Percentiles rank a stretch among this genome's conserved stretches.
phyloP scores from a whole-genome alignment of 1,140 invertebrate genomes.

The Drosophila pruinosa region DNA sequence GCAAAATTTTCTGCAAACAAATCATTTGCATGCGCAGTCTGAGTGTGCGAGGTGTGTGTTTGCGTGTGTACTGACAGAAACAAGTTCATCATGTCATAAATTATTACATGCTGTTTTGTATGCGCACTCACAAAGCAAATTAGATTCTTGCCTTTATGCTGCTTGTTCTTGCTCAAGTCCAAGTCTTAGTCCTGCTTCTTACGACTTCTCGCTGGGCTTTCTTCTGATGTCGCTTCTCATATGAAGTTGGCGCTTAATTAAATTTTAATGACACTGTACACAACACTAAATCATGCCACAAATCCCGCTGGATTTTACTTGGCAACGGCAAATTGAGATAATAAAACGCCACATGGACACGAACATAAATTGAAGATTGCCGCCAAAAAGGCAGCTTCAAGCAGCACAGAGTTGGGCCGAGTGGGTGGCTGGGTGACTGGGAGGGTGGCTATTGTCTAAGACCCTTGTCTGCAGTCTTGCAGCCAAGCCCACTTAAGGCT shows the following conservation, averaged over 20 bases:
- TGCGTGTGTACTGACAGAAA: slow-evolving; percentile 18
- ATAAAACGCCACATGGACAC: slow-evolving; percentile 43
- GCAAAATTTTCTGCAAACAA: slow-evolving; percentile 35
- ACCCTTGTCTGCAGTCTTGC: slow-evolving; percentile 34
- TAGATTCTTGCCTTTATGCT: slow-evolving; percentile 41
- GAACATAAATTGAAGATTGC: slow-evolving; percentile 25
- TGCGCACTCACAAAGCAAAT: slow-evolving; percentile 50
- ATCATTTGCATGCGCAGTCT: slow-evolving; percentile 49
- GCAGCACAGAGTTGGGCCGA: neutral
- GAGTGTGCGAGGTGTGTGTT: neutral
- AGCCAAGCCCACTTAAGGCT: slow-evolving; percentile 68
- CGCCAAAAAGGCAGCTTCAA: slow-evolving; percentile 22
- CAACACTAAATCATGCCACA: slow-evolving; percentile 70
- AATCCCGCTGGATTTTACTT: slow-evolving; percentile 60
- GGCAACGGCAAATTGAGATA: slow-evolving; percentile 53
- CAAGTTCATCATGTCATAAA: slow-evolving; percentile 68
- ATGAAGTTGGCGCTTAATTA: slow-evolving; percentile 62
- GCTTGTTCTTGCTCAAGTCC: slow-evolving; percentile 1
- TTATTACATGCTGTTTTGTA: slow-evolving; percentile 55
- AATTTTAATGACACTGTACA: slow-evolving; percentile 68
- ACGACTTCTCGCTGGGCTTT: neutral
- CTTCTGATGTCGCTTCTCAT: slow-evolving; percentile 1
- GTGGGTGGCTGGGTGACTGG: neutral
- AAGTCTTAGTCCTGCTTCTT: neutral
- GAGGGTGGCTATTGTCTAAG: slow-evolving; percentile 18